Base-by-base conservation (phyloP, 2,888 invertebrate genomes). In the Luperina nickerlii region DNA sequence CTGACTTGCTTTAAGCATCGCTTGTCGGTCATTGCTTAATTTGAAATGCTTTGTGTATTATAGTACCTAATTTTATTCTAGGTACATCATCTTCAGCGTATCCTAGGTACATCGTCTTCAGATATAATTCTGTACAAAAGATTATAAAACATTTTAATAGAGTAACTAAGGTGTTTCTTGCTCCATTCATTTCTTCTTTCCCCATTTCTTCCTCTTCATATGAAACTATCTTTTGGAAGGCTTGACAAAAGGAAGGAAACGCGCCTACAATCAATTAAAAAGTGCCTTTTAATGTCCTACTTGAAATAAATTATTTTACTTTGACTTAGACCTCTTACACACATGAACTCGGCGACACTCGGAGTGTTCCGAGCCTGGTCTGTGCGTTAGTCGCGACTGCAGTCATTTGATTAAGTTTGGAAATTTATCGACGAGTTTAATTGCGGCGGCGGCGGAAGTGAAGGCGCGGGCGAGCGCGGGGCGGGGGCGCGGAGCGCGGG, bases 381-480 rank as follows among this genome's bases (percentile, higher is more conserved):
- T 20, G 83, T 68, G 84, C 62, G 78, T 74, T 74, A 76, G 79
- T 78, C 77, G 76, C 76, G 73, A 63, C 73, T 65, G 67, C 48
- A 66, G 71, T 70, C 80, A 83, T 89, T 89, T 90, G 90, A 90
- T 91, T 90, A 91, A 88, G 82, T 91, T 90, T 87, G 85, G 87
- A 83, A 90, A 91, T 91, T 91, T 92, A 92, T 92, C 91, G 91
- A 86, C 87, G 88, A 89, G 88, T 89, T 91, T 90, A 90, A 90
- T 89, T 89, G 87, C 89, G 87, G 86, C 84, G 85, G 85, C 85
- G 88, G 76, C 84, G 78, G 82, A 84, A 83, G 88, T 82, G 81
- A 79, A 78, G 78, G 78, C 83, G 77, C 65, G 78, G 72, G 68
- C 42, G 68, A 71, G 79, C 32, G 42, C 24, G 72, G 76, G 48